phyloP scores from a whole-genome alignment of 1,140 invertebrate genomes.

The Piezodorus guildinii region DNA sequence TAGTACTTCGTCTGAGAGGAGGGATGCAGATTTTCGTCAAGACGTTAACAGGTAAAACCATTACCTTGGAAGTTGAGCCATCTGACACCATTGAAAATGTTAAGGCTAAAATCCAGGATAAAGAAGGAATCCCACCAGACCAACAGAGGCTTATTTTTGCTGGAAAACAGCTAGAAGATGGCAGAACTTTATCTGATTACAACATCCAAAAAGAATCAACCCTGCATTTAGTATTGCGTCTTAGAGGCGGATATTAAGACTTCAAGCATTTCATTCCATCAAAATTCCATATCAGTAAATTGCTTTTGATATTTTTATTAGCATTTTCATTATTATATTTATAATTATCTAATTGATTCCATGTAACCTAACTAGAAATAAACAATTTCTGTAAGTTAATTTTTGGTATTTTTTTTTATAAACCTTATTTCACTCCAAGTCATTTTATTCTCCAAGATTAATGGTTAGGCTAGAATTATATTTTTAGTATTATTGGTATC shows the following conservation, averaged over 20 bases:
- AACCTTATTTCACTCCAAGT: too few species aligned
- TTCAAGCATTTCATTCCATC: neutral
- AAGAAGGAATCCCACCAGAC: too few species aligned
- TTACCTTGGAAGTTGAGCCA: slow-evolving; percentile 24
- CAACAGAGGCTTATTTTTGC: slow-evolving; percentile 35
- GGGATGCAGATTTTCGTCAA: slow-evolving; percentile 41
- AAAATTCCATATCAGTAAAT: neutral
- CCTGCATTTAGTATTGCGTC: slow-evolving; percentile 78
- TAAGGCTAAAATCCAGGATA: too few species aligned
- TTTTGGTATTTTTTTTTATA: too few species aligned
- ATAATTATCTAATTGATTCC: too few species aligned
- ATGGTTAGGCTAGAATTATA: too few species aligned
- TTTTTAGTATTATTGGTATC: too few species aligned
- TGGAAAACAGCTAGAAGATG: slow-evolving; percentile 54
- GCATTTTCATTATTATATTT: slow-evolving; percentile 2
- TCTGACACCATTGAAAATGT: too few species aligned
- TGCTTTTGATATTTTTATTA: slow-evolving; percentile 1
- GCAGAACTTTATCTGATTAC: slow-evolving; percentile 72
- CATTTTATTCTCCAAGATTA: too few species aligned
- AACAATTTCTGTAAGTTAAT: too few species aligned
- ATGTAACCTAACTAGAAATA: too few species aligned
- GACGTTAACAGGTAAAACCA: slow-evolving; percentile 52
- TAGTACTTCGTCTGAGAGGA: too few species aligned
- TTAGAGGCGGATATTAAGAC: slow-evolving; percentile 63
- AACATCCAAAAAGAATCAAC: slow-evolving; percentile 91